Evolutionary conservation across 2,888 invertebrate genomes (phyloP).

Genomic region (Cantharis nigra): DNA sequence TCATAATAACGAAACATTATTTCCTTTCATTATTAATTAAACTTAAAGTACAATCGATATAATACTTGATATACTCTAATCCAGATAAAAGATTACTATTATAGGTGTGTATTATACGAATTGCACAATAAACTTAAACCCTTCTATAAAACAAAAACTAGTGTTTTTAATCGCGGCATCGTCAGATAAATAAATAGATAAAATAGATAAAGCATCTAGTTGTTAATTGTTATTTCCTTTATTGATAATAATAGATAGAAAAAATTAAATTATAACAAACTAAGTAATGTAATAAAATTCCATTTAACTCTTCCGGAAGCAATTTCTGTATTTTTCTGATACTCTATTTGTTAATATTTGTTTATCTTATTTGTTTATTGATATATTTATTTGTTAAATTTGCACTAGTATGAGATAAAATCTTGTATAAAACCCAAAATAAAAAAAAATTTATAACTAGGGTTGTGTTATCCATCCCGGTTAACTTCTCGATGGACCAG

Average conservation of each 20-base stretch:
- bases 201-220: background rate
- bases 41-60: background rate
- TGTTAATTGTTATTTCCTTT: background rate
- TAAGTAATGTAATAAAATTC: too few species aligned
- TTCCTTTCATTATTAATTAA: background rate
- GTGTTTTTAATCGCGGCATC: background rate
- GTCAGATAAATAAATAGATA: background rate
- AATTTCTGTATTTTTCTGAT: too few species aligned
- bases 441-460: too few species aligned
- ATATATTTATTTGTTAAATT: too few species aligned
- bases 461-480: too few species aligned
- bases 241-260: background rate
- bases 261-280: too few species aligned
- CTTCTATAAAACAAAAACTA: background rate
- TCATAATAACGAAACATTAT: background rate
- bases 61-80: background rate
- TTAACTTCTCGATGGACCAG: too few species aligned
- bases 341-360: too few species aligned
- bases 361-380: too few species aligned
- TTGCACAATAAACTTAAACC: background rate
- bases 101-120: background rate
- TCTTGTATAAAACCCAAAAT: too few species aligned
- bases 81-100: background rate
- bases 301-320: too few species aligned
- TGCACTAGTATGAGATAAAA: too few species aligned